Percentiles rank a stretch among this genome's conserved stretches.
phyloP scores from a whole-genome alignment of 2,797 vertebrate species.

The Hozukius guyotensis region DNA sequence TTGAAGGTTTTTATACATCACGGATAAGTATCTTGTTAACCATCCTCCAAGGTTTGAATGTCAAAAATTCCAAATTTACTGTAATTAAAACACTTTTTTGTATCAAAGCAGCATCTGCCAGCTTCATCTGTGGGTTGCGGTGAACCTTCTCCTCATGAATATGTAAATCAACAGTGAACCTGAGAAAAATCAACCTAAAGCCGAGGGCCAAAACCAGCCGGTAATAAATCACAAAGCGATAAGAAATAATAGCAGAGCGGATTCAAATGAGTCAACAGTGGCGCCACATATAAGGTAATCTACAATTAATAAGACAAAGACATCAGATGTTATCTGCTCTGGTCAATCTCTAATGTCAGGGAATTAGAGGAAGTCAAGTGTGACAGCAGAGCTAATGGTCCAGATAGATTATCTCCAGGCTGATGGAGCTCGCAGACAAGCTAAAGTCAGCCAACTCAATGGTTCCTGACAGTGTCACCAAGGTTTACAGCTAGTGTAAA shows the following conservation, averaged over 20 bases:
- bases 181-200: conserved; percentile 57
- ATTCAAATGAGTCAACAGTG: conserved; percentile 62
- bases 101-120: conserved; percentile 68
- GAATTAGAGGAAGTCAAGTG: conserved; percentile 70
- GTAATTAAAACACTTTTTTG: conserved; percentile 68
- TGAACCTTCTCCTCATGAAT: conserved; percentile 68
- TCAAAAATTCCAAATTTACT: conserved; percentile 59
- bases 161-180: conserved; percentile 66
- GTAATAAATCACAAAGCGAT: conserved; percentile 63
- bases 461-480: conserved; percentile 43
- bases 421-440: conserved; percentile 48
- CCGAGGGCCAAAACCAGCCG: conserved; percentile 49
- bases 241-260: conserved; percentile 54
- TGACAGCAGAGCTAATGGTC: conserved; percentile 62
- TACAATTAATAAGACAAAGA: conserved; percentile 69
- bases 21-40: conserved; percentile 49
- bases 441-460: conserved; percentile 41
- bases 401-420: conserved; percentile 62
- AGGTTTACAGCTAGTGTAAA: conserved; percentile 44
- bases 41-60: conserved; percentile 52
- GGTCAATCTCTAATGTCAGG: conserved; percentile 60
- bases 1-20: conserved; percentile 38
- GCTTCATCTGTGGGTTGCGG: conserved; percentile 56
- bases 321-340: conserved; percentile 60
- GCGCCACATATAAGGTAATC: conserved; percentile 59